phyloP scores from a whole-genome alignment of 2,113 vertebrate species.

The Callipepla squamata region DNA sequence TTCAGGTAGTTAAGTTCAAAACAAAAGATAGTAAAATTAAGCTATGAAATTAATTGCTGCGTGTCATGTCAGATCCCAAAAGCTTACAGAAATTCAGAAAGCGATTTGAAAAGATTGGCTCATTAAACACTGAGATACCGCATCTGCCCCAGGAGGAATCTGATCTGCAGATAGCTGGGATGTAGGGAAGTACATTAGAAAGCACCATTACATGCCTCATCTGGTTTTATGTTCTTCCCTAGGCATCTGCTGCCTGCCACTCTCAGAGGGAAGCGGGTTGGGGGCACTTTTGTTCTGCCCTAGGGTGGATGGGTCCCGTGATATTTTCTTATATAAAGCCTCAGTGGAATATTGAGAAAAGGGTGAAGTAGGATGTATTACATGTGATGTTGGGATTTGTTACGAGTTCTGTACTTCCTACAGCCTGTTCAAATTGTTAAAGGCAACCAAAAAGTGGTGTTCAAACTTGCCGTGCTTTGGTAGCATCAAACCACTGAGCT shows the following conservation, averaged over 20 bases:
- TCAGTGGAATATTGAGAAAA: neutral
- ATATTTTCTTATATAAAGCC: neutral
- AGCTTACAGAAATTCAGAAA: neutral
- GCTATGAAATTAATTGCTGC: neutral
- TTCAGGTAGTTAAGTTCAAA: neutral
- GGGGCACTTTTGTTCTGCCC: neutral
- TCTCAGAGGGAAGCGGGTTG: neutral
- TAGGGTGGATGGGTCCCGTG: neutral
- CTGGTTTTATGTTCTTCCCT: neutral
- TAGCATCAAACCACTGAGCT: neutral
- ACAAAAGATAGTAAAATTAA: neutral
- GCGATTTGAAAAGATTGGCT: neutral
- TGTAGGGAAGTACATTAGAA: slow-evolving; percentile 1
- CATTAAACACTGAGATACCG: neutral
- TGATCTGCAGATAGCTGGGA: neutral
- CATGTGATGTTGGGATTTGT: neutral
- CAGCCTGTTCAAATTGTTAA: neutral
- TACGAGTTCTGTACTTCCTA: neutral
- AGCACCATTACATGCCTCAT: neutral
- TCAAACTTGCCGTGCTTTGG: neutral
- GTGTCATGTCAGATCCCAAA: neutral
- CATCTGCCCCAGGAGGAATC: neutral
- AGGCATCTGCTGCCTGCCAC: neutral
- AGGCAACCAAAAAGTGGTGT: neutral
- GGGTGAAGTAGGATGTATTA: neutral